Percentiles rank a stretch among this genome's conserved stretches.
These are phyloP conservation scores for Julus scanicus DNA, from an alignment of 2,888 invertebrate genomes.

Conservation along the genomic window DNA sequence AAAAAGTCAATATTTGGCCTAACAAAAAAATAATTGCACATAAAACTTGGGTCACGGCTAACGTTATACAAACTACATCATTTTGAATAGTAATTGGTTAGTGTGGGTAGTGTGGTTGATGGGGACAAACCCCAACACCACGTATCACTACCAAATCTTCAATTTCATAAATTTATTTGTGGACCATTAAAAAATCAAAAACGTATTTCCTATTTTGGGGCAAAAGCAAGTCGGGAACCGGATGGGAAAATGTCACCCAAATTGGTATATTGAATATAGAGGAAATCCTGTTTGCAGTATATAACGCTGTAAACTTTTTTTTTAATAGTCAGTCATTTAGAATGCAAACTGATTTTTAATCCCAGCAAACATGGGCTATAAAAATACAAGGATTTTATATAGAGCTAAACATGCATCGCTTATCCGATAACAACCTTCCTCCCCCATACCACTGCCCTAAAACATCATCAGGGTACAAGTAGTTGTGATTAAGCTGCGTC, in stretches of 20 bases:
- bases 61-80: background rate
- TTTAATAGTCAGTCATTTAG: conserved; percentile 30
- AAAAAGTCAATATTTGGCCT: background rate
- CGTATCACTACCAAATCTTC: conserved; percentile 14
- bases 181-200: conserved; percentile 23
- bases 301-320: conserved; percentile 29
- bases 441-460: conserved; percentile 18
- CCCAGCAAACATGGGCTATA: conserved; percentile 39
- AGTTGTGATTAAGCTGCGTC: conserved; percentile 16
- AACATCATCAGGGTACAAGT: conserved; percentile 31
- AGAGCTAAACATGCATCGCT: conserved; percentile 7
- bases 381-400: conserved; percentile 16
- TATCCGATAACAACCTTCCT: conserved; percentile 39
- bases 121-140: background rate
- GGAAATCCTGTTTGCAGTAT: conserved; percentile 35
- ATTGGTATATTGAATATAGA: conserved; percentile 35
- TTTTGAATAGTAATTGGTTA: background rate
- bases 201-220: conserved; percentile 12
- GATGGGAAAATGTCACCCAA: conserved; percentile 42
- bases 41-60: background rate
- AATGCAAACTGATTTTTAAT: conserved; percentile 42
- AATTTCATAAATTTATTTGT: conserved; percentile 9
- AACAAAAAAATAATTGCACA: background rate
- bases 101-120: background rate
- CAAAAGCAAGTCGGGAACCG: conserved; percentile 30